Evolutionary conservation across 2,888 invertebrate species (phyloP), one percentile per base, ranked within the genome.

Genomic region (Harpagoxenus sublaevis): DNA sequence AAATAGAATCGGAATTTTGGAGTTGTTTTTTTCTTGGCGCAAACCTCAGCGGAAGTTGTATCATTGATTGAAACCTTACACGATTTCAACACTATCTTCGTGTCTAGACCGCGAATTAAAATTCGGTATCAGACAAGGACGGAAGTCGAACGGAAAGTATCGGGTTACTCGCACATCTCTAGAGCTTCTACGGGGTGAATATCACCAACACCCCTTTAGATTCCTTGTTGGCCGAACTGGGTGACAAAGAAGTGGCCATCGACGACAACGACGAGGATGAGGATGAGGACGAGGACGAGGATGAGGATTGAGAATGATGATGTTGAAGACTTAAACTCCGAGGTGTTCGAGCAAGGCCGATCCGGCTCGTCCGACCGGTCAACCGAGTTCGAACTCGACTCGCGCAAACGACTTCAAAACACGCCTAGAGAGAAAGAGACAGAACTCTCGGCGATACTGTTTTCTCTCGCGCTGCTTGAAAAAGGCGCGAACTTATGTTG

Each of bases 331-430:
- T 89, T 85, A 86, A 89, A 88, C 87, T 81, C 68, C 74, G 88
- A 88, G 89, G 91, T 89, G 89, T 87, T 89, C 88, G 87, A 83
- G 90, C 92, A 91, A 92, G 92, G 92, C 89, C 90, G 92, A 88
- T 91, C 90, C 89, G 88, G 90, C 89, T 89, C 85, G 91, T 91
- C 87, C 91, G 91, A 92, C 92, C 92, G 91, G 91, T 91, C 92
- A 91, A 89, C 92, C 91, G 85, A 89, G 89, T 89, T 89, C 86
- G 88, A 91, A 90, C 86, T 83, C 88, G 83, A 70, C 88, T 85
- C 71, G 85, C 66, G 85, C 86, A 75, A 86, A 84, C 88, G 84
- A 88, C 89, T 84, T 82, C 73, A 84, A 70, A 81, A 84, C 75
- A 77, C 73, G 74, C 77, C 66, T 66, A 71, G 39, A 71, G 48